Conservation (phyloP, 1,140 invertebrate species). For the Apis laboriosa region DNA sequence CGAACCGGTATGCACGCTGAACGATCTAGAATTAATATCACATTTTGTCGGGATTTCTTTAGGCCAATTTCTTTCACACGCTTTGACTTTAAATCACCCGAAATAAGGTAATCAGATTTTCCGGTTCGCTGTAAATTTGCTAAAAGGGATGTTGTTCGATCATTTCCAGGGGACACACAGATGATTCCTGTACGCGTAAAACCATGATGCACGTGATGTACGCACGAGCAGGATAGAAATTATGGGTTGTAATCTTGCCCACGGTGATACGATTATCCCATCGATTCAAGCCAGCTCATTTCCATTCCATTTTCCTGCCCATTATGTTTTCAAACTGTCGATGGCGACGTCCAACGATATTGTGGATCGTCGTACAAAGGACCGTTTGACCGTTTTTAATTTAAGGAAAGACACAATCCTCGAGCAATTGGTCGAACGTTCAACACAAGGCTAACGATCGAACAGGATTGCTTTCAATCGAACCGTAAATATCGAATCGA, state of each 20-base stretch:
- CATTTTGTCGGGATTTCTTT: background rate
- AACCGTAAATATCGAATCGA: background rate
- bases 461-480: background rate
- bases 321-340: slow-evolving; percentile 42
- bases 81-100: background rate
- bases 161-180: background rate
- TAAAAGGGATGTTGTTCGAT: background rate
- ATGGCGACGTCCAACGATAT: slow-evolving; percentile 1
- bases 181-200: background rate
- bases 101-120: background rate
- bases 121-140: background rate
- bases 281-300: background rate
- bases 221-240: slow-evolving; percentile 33
- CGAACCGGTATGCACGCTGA: background rate
- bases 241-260: slow-evolving; percentile 54
- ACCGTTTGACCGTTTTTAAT: background rate
- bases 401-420: background rate
- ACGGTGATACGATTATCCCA: slow-evolving; percentile 50
- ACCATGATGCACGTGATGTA: background rate
- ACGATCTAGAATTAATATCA: background rate
- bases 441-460: slow-evolving; percentile 1
- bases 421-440: background rate
- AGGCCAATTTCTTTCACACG: background rate
- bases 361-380: background rate
- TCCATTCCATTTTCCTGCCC: slow-evolving; percentile 32